These are phyloP conservation scores for Adelges cooleyi DNA, from an alignment of 1,140 invertebrate species.

Conservation along the genomic window DNA sequence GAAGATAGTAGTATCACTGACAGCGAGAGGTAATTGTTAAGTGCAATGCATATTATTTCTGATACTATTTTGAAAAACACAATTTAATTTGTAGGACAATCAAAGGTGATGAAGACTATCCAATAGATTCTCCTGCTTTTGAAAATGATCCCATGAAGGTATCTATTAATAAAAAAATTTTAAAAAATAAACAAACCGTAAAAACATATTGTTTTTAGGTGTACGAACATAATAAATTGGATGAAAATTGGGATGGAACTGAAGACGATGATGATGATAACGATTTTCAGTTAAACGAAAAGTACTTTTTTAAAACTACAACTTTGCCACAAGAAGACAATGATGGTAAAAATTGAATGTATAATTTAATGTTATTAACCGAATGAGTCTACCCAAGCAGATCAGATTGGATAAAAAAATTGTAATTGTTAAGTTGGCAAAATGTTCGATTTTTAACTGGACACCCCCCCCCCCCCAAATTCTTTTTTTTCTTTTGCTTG, in stretches of 20 bases:
- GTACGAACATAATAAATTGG: neutral
- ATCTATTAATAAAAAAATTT: no score
- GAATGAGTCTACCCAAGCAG: no score
- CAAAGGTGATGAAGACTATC: slow-evolving; percentile 46
- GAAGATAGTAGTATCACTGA: slow-evolving; percentile 68
- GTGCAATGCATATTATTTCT: neutral
- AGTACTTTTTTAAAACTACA: slow-evolving; percentile 18
- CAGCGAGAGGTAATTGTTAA: slow-evolving; percentile 45
- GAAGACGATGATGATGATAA: slow-evolving; percentile 18
- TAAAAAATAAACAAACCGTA: no score
- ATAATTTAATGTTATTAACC: no score
- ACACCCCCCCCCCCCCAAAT: no score
- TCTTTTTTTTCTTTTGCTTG: no score
- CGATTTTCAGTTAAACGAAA: slow-evolving; percentile 13
- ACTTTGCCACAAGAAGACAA: neutral
- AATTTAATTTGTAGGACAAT: slow-evolving; percentile 42
- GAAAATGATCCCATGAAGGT: slow-evolving; percentile 38
- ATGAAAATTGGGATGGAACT: neutral
- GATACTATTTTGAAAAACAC: neutral
- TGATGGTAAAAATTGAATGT: neutral
- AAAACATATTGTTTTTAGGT: no score
- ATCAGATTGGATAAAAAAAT: no score
- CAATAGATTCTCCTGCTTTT: slow-evolving; percentile 39
- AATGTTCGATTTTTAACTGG: no score
- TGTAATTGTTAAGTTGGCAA: no score